phyloP scores from a whole-genome alignment of 2,113 vertebrate genomes.

The Dasyornis broadbenti region DNA sequence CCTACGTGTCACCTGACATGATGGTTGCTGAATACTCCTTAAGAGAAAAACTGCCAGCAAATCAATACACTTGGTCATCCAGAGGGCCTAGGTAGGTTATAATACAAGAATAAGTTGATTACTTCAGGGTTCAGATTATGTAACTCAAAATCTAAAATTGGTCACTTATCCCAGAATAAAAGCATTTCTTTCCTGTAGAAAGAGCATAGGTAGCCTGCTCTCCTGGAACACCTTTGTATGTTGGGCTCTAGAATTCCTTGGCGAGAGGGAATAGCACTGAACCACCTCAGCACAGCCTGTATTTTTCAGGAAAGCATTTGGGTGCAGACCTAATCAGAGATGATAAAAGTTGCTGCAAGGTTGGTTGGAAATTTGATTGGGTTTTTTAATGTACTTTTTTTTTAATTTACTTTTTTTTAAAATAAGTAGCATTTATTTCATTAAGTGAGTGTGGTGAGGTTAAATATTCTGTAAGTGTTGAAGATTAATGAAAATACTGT shows the following conservation, averaged over 20 bases:
- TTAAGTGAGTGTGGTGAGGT: background rate
- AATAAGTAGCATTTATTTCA: background rate
- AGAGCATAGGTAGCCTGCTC: background rate
- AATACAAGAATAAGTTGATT: background rate
- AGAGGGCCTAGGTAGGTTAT: slow-evolving; percentile 85
- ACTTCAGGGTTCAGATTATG: background rate
- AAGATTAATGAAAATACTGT: background rate
- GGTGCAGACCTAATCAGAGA: background rate
- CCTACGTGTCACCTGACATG: slow-evolving; percentile 98
- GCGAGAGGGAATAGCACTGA: background rate
- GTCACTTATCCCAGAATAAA: background rate
- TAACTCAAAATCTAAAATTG: background rate
- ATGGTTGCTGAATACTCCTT: slow-evolving; percentile 98
- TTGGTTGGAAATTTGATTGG: background rate
- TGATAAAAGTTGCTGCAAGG: background rate
- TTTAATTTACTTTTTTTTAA: background rate
- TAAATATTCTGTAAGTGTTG: background rate
- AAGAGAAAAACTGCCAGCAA: slow-evolving; percentile 94
- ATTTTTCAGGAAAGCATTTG: background rate
- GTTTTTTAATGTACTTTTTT: background rate
- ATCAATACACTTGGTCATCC: slow-evolving; percentile 98
- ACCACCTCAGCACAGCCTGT: background rate
- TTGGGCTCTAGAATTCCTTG: background rate
- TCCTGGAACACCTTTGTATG: background rate
- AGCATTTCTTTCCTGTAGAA: background rate